These are phyloP conservation scores for Spodoptera litura DNA, from an alignment of 1,140 invertebrate species.

Conservation along the genomic window DNA sequence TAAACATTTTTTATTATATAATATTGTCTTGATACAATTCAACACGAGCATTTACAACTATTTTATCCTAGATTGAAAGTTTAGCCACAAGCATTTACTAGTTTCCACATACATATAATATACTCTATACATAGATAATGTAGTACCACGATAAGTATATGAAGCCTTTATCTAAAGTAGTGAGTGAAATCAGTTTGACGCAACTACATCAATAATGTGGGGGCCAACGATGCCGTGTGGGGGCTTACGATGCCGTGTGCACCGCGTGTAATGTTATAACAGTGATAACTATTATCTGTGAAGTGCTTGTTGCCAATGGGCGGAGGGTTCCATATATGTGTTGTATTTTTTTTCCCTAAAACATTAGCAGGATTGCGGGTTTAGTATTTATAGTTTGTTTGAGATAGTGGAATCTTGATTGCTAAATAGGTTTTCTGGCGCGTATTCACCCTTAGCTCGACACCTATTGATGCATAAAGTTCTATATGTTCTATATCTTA, in stretches of 20 bases:
- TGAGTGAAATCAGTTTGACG: constrained; percentile 54
- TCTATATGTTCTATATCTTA: too few relatives aligned
- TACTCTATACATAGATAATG: not conserved
- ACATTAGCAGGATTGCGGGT: too few relatives aligned
- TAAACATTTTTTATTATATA: too few relatives aligned
- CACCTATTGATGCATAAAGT: too few relatives aligned
- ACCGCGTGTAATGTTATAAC: constrained; percentile 48
- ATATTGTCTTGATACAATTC: too few relatives aligned
- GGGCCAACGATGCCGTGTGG: constrained; percentile 33
- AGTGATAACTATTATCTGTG: constrained; percentile 64
- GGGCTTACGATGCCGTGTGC: constrained; percentile 27
- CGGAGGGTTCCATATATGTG: constrained; percentile 5
- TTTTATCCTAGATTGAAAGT: too few relatives aligned
- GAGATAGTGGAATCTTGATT: too few relatives aligned
- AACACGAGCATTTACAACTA: too few relatives aligned
- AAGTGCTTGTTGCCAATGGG: constrained; percentile 51
- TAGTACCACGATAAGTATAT: constrained; percentile 12
- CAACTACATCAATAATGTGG: constrained; percentile 47
- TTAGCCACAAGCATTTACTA: not conserved
- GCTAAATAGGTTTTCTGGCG: too few relatives aligned
- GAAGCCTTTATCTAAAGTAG: constrained; percentile 49
- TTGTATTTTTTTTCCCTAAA: too few relatives aligned
- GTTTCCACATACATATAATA: not conserved
- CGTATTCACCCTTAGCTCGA: too few relatives aligned
- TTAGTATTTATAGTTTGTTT: too few relatives aligned